A percentile compares a stretch with the other conserved stretches of the same genome.
Evolutionary conservation across 2,888 invertebrate genomes (phyloP).

Genomic region (Drosophila quinaria): DNA sequence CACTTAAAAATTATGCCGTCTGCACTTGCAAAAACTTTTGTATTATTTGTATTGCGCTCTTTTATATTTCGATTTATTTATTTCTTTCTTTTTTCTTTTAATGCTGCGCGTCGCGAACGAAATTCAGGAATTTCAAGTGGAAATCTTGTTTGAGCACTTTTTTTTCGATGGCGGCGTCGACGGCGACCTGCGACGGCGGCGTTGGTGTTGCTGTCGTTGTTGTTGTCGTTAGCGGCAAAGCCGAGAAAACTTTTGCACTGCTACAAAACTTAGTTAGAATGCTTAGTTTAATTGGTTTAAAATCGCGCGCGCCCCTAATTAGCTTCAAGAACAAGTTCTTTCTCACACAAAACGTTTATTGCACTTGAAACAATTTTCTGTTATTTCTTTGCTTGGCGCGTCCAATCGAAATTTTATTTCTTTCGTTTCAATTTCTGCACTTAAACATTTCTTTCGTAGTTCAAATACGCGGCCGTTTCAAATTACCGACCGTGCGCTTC

Average conservation of each 20-base stretch:
- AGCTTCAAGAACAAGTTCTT: slow-evolving; percentile 26
- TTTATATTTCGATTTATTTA: slow-evolving; percentile 60
- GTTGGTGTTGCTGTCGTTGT: slow-evolving; percentile 35
- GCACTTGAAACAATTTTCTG: not conserved
- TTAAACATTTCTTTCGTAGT: slow-evolving; percentile 44
- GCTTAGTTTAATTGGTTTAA: slow-evolving; percentile 43
- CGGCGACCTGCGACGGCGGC: slow-evolving; percentile 39
- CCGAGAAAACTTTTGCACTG: slow-evolving; percentile 53
- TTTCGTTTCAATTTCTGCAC: slow-evolving; percentile 40
- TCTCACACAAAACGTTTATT: slow-evolving; percentile 2
- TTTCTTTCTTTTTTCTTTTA: slow-evolving; percentile 35
- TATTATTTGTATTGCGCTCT: slow-evolving; percentile 60
- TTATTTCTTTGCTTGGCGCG: slow-evolving; percentile 23
- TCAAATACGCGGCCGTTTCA: slow-evolving; percentile 25
- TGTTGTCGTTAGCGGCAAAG: slow-evolving; percentile 52
- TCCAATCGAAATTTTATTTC: slow-evolving; percentile 17
- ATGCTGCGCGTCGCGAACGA: slow-evolving; percentile 62
- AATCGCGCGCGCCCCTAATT: slow-evolving; percentile 42
- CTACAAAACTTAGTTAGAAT: slow-evolving; percentile 46
- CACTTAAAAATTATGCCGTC: slow-evolving; percentile 31
- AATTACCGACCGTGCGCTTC: slow-evolving; percentile 41
- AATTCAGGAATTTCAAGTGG: slow-evolving; percentile 82
- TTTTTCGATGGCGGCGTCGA: slow-evolving; percentile 40
- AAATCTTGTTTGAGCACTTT: slow-evolving; percentile 81
- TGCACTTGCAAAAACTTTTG: slow-evolving; percentile 52